phyloP scores from a whole-genome alignment of 1,140 invertebrate genomes.

The Mercenaria mercenaria region DNA sequence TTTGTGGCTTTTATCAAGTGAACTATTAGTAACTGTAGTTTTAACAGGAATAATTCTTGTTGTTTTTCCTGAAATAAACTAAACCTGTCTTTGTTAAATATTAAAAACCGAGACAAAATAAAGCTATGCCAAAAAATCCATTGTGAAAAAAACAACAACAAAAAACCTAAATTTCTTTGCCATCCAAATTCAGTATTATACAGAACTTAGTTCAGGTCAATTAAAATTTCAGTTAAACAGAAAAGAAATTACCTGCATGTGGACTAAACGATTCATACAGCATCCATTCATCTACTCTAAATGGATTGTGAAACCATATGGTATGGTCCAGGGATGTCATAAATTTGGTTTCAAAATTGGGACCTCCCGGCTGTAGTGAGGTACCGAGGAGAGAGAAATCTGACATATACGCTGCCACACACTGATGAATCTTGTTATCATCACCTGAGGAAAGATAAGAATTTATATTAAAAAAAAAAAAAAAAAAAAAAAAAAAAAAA shows the following conservation, averaged over 20 bases:
- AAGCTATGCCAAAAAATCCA: too few species aligned
- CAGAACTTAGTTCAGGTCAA: too few species aligned
- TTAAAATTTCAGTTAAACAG: too few species aligned
- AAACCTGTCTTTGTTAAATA: too few species aligned
- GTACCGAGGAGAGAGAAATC: slow-evolving; percentile 73
- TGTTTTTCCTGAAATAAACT: too few species aligned
- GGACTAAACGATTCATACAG: slow-evolving; percentile 76
- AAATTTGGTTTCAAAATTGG: slow-evolving; percentile 56
- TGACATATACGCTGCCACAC: slow-evolving; percentile 77
- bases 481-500: not conserved
- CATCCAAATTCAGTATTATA: too few species aligned
- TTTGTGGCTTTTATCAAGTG: too few species aligned
- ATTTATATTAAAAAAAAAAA: not conserved
- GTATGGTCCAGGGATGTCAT: slow-evolving; percentile 78
- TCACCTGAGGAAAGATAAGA: slow-evolving; percentile 72
- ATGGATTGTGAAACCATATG: slow-evolving; percentile 78
- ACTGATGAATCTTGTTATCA: slow-evolving; percentile 76
- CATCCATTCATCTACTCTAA: slow-evolving; percentile 78
- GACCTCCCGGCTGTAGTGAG: slow-evolving; percentile 60
- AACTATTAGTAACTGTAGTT: too few species aligned
- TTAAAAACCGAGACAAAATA: too few species aligned
- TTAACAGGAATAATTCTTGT: too few species aligned
- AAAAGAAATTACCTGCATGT: slow-evolving; percentile 72
- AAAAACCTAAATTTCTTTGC: too few species aligned
- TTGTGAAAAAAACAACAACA: too few species aligned